Base-by-base conservation (phyloP, 2,888 invertebrate species). In the Ectobius pallidus region DNA sequence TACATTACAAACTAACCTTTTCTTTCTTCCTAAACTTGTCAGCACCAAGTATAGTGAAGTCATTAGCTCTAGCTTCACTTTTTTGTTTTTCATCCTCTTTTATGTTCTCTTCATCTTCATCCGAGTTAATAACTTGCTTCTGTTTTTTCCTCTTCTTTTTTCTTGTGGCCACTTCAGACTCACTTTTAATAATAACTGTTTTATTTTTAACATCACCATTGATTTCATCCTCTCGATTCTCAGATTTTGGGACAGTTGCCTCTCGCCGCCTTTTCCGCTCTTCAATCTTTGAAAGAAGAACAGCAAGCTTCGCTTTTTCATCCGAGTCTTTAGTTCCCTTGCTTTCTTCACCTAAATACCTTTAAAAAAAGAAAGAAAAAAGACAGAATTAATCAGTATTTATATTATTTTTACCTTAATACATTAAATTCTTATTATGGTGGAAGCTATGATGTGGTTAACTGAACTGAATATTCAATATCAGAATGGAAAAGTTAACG, bases 31-130 rank as follows among this genome's bases (percentile, higher is more conserved):
- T 77, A 80, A 88, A 87, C 73, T 86, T 87, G 78, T 87, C 87
- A 71, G 84, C 86, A 6, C 93, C 93, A 67, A 94, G 84, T 22
- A 93, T 86, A 79, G 90, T 90, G 79, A 90, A 92, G 25, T 85
- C 86, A 25, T 70, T 27, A 27, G 71, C 49, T 52, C 72, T 46
- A 14, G 69, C n/a, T 62, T 7, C 39, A 46, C 6, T 65, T 22
- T 65, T 42, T 9, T 3, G 3, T 42, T 65, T 6, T 65, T 70
- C 61, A 7, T 73, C 76, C 14, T 58, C 18, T 52, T 77, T 65
- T 68, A 73, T 71, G 30, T 71, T 70, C 25, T 76, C 78, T 72
- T 79, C 79, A 3, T 78, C 78, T 76, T 78, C 34, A 30, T 25
- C 49, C 20, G 18, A 49, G 11, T 49, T 44, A 16, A 9, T 9